Evolutionary conservation across 2,113 vertebrate genomes (phyloP).

Genomic region (Tichodroma muraria): DNA sequence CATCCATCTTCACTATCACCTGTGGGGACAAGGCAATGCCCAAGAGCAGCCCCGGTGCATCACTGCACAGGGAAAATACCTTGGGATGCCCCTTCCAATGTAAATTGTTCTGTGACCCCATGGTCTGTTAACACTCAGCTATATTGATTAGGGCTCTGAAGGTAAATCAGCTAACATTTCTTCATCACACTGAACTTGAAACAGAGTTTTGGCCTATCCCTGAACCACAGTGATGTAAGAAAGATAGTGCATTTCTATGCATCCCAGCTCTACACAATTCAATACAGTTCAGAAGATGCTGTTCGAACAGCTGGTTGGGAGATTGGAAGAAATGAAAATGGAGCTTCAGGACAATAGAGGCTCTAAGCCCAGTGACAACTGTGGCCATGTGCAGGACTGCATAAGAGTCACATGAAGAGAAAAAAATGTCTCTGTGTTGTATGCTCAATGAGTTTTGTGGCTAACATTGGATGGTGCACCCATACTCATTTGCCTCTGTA

Average conservation of each 20-base stretch:
- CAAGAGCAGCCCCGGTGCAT: neutral
- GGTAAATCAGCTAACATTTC: neutral
- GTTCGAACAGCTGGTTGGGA: neutral
- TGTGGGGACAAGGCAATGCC: neutral
- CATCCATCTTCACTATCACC: slow-evolving; percentile 1
- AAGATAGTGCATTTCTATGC: neutral
- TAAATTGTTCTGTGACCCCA: neutral
- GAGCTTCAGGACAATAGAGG: neutral
- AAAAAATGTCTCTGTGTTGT: neutral
- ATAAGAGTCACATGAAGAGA: neutral
- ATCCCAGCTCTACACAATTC: neutral
- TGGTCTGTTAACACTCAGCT: neutral
- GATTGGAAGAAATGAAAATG: neutral
- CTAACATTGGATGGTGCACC: neutral
- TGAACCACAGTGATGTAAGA: neutral
- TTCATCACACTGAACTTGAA: neutral
- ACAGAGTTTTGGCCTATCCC: neutral
- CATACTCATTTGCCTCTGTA: neutral
- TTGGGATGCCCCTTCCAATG: neutral
- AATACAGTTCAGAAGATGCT: neutral
- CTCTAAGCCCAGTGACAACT: neutral
- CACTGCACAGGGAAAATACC: neutral
- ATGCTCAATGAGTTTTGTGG: neutral
- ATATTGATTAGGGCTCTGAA: neutral
- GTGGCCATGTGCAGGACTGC: neutral